A percentile compares a stretch with the other conserved stretches of the same genome.
Conservation (phyloP, 2,888 invertebrate species). For the Arctia plantaginis region DNA sequence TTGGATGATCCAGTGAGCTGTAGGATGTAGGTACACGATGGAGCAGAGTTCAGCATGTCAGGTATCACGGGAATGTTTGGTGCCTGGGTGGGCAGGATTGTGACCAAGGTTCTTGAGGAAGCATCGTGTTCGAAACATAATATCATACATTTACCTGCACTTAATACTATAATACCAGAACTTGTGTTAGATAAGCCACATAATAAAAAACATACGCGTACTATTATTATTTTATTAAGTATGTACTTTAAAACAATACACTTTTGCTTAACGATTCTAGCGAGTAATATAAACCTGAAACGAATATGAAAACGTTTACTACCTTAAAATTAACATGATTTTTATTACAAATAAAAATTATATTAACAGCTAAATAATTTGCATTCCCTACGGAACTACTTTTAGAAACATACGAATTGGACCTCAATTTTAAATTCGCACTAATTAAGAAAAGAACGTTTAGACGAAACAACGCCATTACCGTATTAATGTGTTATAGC, state of each 20-base stretch:
- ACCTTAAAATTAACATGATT: conserved; percentile 84
- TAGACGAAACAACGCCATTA: conserved; percentile 58
- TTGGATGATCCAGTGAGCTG: conserved; percentile 84
- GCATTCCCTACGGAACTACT: conserved; percentile 73
- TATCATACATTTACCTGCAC: conserved; percentile 67
- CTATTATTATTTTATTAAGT: conserved; percentile 80
- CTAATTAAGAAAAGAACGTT: conserved; percentile 74
- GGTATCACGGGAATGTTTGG: conserved; percentile 82
- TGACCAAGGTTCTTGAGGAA: conserved; percentile 84
- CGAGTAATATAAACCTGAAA: conserved; percentile 83
- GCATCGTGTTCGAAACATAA: conserved; percentile 66
- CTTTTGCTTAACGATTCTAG: conserved; percentile 84
- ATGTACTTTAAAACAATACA: conserved; percentile 82
- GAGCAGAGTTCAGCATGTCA: conserved; percentile 77
- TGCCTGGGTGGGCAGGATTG: conserved; percentile 77
- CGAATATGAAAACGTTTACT: conserved; percentile 75
- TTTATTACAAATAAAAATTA: conserved; percentile 74
- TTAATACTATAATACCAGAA: conserved; percentile 51
- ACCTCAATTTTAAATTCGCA: conserved; percentile 83
- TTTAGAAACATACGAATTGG: conserved; percentile 83
- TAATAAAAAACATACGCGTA: conserved; percentile 63
- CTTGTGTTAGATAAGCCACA: conserved; percentile 41
- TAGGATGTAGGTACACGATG: conserved; percentile 83
- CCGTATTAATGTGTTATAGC: conserved; percentile 54
- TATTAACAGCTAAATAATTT: conserved; percentile 60